Evolutionary conservation across 2,888 invertebrate genomes (phyloP), one percentile per base, ranked within the genome.

Genomic region (Lasioglossum calceatum): DNA sequence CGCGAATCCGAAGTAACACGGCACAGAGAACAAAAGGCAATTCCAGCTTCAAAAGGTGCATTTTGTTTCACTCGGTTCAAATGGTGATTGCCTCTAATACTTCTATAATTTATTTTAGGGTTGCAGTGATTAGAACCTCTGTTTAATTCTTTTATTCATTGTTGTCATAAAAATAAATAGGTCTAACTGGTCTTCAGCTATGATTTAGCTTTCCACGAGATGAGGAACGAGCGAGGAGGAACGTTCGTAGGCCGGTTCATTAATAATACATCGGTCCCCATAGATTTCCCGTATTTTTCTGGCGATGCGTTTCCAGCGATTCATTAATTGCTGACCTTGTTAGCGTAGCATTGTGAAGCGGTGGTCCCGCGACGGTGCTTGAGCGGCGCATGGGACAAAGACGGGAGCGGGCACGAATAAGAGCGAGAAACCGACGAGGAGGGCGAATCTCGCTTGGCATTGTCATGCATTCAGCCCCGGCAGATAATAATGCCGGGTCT

Each of bases 241-340:
- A 16, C 82, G 64, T 19, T n/a, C 54, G 32, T 47, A 71, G 75
- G 80, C 79, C 75, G 78, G 74, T 74, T 79, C 81, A 87, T 90
- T 90, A 86, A 90, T 90, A 88, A 90, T 88, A 88, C 87, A 86
- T 91, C 83, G 86, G 81, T 89, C 89, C 89, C 87, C 89, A 77
- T 87, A 81, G 91, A 74, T 79, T 85, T 75, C 58, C 73, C 88
- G 87, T 91, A 92, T 91, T 92, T 92, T 92, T 92, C 87, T 85
- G 86, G 85, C 86, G 86, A 85, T 86, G 84, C 89, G 85, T 86
- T 87, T 74, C 88, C 88, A 88, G 85, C 92, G 91, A 93, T 92
- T 93, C 93, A 93, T 93, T 93, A 93, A 93, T 93, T 92, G 93
- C 91, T 93, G 93, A 93, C 92, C 92, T 93, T 93, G 93, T 93